These are phyloP conservation scores for Cathartes aura DNA, from an alignment of 2,113 vertebrate genomes.

Conservation along the genomic window DNA sequence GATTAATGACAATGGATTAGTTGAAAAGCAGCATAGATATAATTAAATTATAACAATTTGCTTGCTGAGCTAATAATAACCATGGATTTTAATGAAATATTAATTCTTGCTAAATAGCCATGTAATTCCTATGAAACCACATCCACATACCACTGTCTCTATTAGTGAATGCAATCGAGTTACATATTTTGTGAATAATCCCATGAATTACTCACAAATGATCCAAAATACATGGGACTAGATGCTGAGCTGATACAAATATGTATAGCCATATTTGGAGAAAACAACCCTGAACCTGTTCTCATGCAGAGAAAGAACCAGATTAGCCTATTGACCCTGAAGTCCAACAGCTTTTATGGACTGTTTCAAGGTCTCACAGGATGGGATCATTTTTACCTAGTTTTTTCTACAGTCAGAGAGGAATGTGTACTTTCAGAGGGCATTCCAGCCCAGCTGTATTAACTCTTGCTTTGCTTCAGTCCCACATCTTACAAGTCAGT, in stretches of 20 bases:
- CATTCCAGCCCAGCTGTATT: not conserved
- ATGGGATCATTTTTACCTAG: not conserved
- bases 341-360: not conserved
- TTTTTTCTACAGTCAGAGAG: not conserved
- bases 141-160: not conserved
- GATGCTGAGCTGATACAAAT: not conserved
- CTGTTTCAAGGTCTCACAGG: not conserved
- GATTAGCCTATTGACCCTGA: not conserved
- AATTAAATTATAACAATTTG: conserved; percentile 9
- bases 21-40: not conserved
- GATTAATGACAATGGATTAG: conserved; percentile 8
- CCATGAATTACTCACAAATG: not conserved
- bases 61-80: conserved; percentile 32
- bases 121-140: not conserved
- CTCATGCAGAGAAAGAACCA: not conserved
- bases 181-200: not conserved
- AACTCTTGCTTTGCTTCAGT: not conserved
- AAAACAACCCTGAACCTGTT: not conserved
- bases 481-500: not conserved
- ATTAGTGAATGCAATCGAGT: not conserved
- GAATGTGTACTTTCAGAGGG: not conserved
- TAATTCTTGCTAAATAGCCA: not conserved
- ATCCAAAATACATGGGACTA: not conserved
- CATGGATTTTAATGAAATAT: conserved; percentile 24
- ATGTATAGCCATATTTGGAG: not conserved